These are phyloP conservation scores for Chesias legatella DNA, from an alignment of 2,888 invertebrate species.

Conservation along the genomic window DNA sequence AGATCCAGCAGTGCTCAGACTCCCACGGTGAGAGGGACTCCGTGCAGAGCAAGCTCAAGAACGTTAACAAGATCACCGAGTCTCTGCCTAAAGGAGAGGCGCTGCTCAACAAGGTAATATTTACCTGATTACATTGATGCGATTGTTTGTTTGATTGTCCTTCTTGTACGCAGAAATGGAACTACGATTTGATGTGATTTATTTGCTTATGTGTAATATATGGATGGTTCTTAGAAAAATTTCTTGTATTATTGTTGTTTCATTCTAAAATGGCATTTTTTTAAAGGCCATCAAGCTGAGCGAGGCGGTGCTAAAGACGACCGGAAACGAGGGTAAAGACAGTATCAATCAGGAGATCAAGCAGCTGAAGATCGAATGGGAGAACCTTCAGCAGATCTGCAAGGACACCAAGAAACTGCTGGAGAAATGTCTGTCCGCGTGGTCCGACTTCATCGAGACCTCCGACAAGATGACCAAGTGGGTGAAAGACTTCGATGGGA, in stretches of 20 bases:
- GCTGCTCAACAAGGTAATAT: conserved; percentile 65
- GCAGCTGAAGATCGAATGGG: conserved; percentile 90
- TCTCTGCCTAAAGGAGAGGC: conserved; percentile 86
- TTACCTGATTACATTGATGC: too few relatives aligned
- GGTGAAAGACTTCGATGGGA: conserved; percentile 85
- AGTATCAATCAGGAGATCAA: conserved; percentile 89
- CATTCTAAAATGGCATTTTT: too few relatives aligned
- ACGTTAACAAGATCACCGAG: conserved; percentile 84
- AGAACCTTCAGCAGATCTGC: conserved; percentile 87
- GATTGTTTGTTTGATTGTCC: too few relatives aligned
- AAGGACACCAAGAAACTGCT: conserved; percentile 88
- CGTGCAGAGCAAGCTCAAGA: conserved; percentile 87
- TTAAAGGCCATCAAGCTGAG: conserved; percentile 88
- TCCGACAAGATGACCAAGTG: conserved; percentile 87
- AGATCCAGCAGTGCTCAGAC: conserved; percentile 91
- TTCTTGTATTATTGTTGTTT: too few relatives aligned
- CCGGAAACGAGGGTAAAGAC: conserved; percentile 91
- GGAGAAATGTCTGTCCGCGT: conserved; percentile 87
- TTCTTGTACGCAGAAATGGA: too few relatives aligned
- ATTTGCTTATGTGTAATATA: too few relatives aligned
- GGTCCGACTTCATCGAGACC: conserved; percentile 89
- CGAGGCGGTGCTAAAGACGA: conserved; percentile 86
- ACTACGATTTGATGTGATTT: too few relatives aligned
- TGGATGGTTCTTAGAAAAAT: too few relatives aligned
- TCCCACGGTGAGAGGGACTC: conserved; percentile 92